Conservation (phyloP, 2,113 vertebrate genomes). For the Arvicanthis niloticus region DNA sequence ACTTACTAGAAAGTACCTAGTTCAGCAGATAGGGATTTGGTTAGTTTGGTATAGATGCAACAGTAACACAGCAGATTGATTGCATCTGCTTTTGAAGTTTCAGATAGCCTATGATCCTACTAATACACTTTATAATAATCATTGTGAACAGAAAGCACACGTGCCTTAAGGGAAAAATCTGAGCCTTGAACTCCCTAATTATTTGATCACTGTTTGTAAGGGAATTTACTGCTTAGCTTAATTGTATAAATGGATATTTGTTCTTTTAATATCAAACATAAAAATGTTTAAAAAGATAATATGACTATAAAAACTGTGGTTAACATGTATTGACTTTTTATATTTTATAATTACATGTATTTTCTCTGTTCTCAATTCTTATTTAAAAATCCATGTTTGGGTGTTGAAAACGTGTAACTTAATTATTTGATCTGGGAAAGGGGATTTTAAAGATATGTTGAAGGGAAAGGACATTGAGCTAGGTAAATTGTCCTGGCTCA, state of each 20-base stretch:
- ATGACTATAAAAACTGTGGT: neutral
- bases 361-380: neutral
- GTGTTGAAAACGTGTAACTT: neutral
- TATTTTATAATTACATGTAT: neutral
- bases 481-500: neutral
- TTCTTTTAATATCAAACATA: neutral
- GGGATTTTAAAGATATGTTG: neutral
- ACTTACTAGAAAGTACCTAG: slow-evolving; percentile 40
- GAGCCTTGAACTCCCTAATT: slow-evolving; percentile 20
- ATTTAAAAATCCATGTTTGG: neutral
- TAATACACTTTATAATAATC: slow-evolving; percentile 19
- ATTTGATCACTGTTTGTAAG: neutral
- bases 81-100: slow-evolving; percentile 31
- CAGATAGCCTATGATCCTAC: neutral
- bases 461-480: neutral
- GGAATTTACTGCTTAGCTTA: slow-evolving; percentile 1
- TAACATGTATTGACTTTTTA: neutral
- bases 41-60: neutral
- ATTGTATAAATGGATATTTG: neutral
- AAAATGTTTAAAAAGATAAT: slow-evolving; percentile 24
- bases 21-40: neutral
- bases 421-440: neutral
- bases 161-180: neutral
- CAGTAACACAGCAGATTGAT: neutral
- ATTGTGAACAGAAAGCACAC: slow-evolving; percentile 16